Evolutionary conservation across 2,888 invertebrate species (phyloP).

Genomic region (Machimus atricapillus): DNA sequence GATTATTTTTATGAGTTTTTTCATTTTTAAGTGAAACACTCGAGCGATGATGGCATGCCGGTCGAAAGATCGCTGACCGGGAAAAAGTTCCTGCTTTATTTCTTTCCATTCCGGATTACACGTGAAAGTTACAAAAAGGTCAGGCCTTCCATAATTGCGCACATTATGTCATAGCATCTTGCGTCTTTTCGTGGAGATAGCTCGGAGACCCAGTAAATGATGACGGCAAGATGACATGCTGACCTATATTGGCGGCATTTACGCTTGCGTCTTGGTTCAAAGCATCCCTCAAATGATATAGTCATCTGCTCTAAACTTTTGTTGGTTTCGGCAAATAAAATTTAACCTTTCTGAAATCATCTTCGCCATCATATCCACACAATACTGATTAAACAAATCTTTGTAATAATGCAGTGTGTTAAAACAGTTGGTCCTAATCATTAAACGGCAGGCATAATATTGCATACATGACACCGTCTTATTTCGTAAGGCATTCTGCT

Average conservation of each 20-base stretch:
- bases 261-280: not conserved
- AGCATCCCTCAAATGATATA: not conserved
- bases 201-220: conserved; percentile 36
- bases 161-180: conserved; percentile 38
- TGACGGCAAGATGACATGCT: conserved; percentile 37
- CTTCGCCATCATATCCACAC: too few species aligned
- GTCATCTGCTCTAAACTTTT: not conserved
- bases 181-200: too few species aligned
- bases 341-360: too few species aligned
- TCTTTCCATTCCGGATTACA: conserved; percentile 20
- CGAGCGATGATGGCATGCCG: not conserved
- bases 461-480: too few species aligned
- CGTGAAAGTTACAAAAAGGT: conserved; percentile 39
- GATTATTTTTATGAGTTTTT: not conserved
- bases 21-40: not conserved
- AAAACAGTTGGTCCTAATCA: too few species aligned
- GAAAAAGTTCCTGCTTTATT: not conserved
- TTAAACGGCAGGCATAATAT: too few species aligned
- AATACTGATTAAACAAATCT: not conserved
- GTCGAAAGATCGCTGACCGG: not conserved
- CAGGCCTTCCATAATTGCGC: conserved; percentile 36
- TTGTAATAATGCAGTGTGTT: too few species aligned
- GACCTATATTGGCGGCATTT: not conserved
- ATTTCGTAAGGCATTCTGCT: too few species aligned
- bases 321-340: not conserved